Base-by-base conservation (phyloP, 1,140 invertebrate species). In the Gonatopus flavifemur region DNA sequence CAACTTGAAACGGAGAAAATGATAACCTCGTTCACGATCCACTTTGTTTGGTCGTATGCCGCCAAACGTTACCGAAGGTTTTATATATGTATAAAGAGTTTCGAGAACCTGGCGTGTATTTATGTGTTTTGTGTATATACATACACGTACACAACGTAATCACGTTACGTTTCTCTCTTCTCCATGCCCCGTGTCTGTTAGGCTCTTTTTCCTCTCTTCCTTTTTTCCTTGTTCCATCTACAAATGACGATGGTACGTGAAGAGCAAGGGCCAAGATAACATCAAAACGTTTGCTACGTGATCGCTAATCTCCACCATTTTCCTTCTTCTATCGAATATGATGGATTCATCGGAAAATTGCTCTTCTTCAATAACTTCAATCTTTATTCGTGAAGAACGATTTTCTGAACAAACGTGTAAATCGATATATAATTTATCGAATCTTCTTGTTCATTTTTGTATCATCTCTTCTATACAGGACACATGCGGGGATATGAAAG, bases 1-100 rank as follows among this genome's bases (percentile, higher is more conserved):
- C n/a, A n/a, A n/a, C n/a, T n/a, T n/a, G n/a, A n/a, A n/a, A n/a
- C 36, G 22, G 53, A 61, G 59, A 61, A 61, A 61, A 61, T 56
- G 57, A 61, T 61, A 61, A 61, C 59, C 59, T 60, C 59, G 59
- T 61, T 61, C 60, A 46, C 53, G 53, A 60, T n/a, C 57, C 59
- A 61, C 59, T 61, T 61, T 61, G 41, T 53, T 40, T 48, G 25
- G 40, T 19, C 25, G n/a, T n/a, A n/a, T 8, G 1, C 22, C 57
- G 30, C 51, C 57, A 48, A n/a, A n/a, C 52, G 52, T 48, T n/a
- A n/a, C n/a, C n/a, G n/a, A n/a, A n/a, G n/a, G n/a, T n/a, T n/a
- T n/a, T n/a, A n/a, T n/a, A n/a, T n/a, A n/a, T n/a, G n/a, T n/a
- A n/a, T n/a, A n/a, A 43, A 52, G 57, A 55, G 52, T 56, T 46